Base-by-base conservation (phyloP, 2,797 vertebrate species). In the Gymnoscopelus microlampas region DNA sequence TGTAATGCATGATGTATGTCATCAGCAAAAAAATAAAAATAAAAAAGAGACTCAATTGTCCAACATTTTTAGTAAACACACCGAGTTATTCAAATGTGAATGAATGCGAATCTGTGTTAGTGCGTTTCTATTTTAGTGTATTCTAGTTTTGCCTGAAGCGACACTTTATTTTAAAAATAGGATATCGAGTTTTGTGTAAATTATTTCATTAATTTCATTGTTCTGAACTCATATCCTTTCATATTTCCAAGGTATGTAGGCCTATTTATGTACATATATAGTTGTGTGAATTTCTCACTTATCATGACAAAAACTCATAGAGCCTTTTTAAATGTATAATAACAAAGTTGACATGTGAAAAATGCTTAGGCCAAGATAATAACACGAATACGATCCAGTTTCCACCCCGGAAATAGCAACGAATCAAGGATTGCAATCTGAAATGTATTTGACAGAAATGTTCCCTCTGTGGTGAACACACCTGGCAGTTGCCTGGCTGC, bases 401-500 rank as follows among this genome's bases (percentile, higher is more conserved):
- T 29, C 26, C 26, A 29, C 26, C 3, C 26, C 26, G 26, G 26
- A 29, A 29, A 29, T 29, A 29, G 26, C 26, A 29, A 29, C 26
- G 26, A 29, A 29, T 29, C 26, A 29, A 29, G 26, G 3, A 29
- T 29, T 29, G 26, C 26, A 29, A 29, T 4, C 26, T 29, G 26
- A 29, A 29, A 29, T 29, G 26, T 29, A 29, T 29, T 29, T 29
- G 26, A 29, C 49, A 47, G 66, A 75, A 56, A 73, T 44, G 39
- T 68, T 73, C 60, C 61, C 68, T 73, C 67, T 35, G 12, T 53
- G 32, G 55, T 7, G 76, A 49, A 51, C 74, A 73, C 86, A 85
- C 73, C 79, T 79, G 59, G 68, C 81, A 80, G 87, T 78, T 84
- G 76, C 81, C 64, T 75, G 54, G 29, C 59, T 59, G 60, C 57